phyloP scores from a whole-genome alignment of 2,797 vertebrate species.

The Ceyx erithaca region DNA sequence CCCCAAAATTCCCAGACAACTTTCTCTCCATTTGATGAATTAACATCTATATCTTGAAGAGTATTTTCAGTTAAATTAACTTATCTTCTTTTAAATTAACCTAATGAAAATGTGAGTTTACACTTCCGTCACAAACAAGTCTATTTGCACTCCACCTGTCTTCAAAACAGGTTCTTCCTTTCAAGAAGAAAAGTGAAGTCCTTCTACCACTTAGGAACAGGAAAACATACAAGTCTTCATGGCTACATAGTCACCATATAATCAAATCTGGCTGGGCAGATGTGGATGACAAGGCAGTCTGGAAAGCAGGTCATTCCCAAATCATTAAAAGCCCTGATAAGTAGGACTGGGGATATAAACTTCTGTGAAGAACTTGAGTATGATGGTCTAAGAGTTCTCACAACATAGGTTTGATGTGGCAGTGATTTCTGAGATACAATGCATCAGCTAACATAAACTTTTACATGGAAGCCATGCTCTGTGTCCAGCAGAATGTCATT shows the following conservation, averaged over 20 bases:
- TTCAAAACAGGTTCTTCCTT: not conserved
- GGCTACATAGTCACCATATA: not conserved
- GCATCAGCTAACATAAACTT: not conserved
- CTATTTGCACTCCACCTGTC: not conserved
- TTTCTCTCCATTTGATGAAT: not conserved
- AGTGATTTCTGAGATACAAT: not conserved
- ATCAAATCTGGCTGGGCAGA: not conserved
- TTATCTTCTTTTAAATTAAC: not conserved
- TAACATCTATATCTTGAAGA: not conserved
- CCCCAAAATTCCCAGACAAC: not conserved
- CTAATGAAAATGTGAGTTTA: not conserved
- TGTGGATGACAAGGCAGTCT: not conserved
- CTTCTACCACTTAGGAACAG: not conserved
- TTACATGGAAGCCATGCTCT: not conserved
- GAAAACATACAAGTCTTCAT: rapidly evolving
- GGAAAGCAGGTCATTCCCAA: not conserved
- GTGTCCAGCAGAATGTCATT: not conserved
- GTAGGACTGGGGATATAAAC: not conserved
- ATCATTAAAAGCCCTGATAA: not conserved
- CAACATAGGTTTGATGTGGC: not conserved
- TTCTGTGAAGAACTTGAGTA: not conserved
- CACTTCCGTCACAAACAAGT: not conserved
- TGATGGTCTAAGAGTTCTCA: not conserved
- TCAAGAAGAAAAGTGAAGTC: not conserved
- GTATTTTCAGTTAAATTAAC: not conserved